Evolutionary conservation across 2,888 invertebrate species (phyloP).

Genomic region (Athripsodes cinereus): DNA sequence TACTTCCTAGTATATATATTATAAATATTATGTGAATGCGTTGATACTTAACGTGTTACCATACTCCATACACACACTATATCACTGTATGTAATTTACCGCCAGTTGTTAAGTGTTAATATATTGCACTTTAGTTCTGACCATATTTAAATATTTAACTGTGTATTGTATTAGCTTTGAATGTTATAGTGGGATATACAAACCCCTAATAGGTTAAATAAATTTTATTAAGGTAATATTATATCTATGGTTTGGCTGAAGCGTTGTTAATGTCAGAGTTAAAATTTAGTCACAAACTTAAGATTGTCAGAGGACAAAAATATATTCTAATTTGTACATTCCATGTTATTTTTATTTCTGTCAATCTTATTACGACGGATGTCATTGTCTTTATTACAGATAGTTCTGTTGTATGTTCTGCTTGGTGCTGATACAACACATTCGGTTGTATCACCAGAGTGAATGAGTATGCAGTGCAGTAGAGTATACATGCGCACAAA

Average conservation of each 20-base stretch:
- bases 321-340: conserved; percentile 69
- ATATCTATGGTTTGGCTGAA: conserved; percentile 26
- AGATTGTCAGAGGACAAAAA: conserved; percentile 57
- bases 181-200: conserved; percentile 26
- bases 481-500: too few relatives aligned
- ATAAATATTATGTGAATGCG: too few relatives aligned
- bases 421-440: too few relatives aligned
- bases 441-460: too few relatives aligned
- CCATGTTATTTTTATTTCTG: conserved; percentile 67
- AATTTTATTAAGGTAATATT: conserved; percentile 18
- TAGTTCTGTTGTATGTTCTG: neutral
- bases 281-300: conserved; percentile 34
- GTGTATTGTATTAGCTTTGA: conserved; percentile 28
- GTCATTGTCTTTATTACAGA: too few relatives aligned
- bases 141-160: neutral
- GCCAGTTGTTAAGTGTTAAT: neutral
- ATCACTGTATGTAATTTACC: too few relatives aligned
- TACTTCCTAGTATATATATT: too few relatives aligned
- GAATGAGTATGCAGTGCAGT: too few relatives aligned
- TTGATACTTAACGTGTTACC: too few relatives aligned
- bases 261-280: conserved; percentile 17
- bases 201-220: conserved; percentile 27
- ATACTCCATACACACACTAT: too few relatives aligned
- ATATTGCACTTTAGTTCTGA: conserved; percentile 17
- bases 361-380: conserved; percentile 33